phyloP scores from a whole-genome alignment of 2,888 invertebrate species.

The Clitarchus hookeri region DNA sequence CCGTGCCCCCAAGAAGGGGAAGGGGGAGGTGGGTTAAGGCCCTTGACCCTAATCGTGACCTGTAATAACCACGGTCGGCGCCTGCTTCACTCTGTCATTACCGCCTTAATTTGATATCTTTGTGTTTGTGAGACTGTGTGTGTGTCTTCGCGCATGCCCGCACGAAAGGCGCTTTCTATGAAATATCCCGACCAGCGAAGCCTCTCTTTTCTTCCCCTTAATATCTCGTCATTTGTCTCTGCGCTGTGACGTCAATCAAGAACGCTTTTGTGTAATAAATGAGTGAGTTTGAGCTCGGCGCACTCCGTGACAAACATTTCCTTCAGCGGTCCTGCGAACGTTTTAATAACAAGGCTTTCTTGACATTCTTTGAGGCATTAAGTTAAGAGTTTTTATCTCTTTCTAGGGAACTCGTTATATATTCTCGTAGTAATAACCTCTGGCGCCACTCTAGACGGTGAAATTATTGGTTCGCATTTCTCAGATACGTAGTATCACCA shows the following conservation, averaged over 20 bases:
- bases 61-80: conserved; percentile 10
- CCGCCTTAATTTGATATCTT: conserved; percentile 14
- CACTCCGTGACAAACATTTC: neutral
- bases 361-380: neutral
- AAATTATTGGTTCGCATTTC: too few species aligned
- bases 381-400: neutral
- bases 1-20: neutral
- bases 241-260: neutral
- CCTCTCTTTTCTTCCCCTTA: neutral
- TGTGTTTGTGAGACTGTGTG: conserved; percentile 1
- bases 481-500: too few species aligned
- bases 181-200: neutral
- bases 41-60: neutral
- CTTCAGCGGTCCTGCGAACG: neutral
- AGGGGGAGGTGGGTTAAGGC: conserved; percentile 7
- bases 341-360: neutral
- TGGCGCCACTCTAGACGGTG: too few species aligned
- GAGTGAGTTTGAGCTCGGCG: neutral
- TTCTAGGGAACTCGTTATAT: too few species aligned
- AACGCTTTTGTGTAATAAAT: neutral
- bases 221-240: neutral
- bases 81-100: neutral
- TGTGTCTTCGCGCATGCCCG: neutral
- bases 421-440: too few species aligned
- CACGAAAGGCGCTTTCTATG: neutral